Base-by-base conservation (phyloP, 2,888 invertebrate species). In the Bibio marci region DNA sequence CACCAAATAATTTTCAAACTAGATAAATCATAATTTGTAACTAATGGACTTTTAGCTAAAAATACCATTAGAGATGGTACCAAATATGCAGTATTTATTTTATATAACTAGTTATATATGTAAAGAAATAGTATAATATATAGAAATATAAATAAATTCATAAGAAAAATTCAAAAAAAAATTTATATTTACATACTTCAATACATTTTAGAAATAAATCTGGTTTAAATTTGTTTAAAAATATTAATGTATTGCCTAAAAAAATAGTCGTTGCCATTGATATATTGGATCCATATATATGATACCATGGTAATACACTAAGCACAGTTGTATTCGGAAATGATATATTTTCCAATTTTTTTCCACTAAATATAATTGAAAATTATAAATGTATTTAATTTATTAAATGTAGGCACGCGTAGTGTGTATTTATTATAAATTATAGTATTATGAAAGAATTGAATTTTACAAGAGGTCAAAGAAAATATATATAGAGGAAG, bases 21-120 rank as follows among this genome's bases (percentile, higher is more conserved):
- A 0, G 77, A 73, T 41, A 91, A 60, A 57, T 91, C 77, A 52
- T 79, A 87, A 44, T 78, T 69, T 30, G 71, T 65, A 4, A 83
- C 78, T 37, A 81, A 59, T 0, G 86, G 85, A 55, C 80, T 75
- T 57, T 88, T 87, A 1, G 81, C 78, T 43, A 92, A 58, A 55
- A 88, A 82, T 33, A 87, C 71, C 55, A 86, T 72, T 26, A 91
- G 66, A 2, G 90, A 87, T 1, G 91, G 91, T 8, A 90, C 90
- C 46, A 86, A 64, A 12, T 73, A 71, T 2, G 75, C 64, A 56
- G 71, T 64, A 41, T 72, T 69, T 3, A 80, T 68, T 69, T 79
- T 60, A 41, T 66, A 55, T 49, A 58, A 58, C 37, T 37, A n/a
- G n/a, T n/a, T n/a, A n/a, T n/a, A n/a, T n/a, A n/a, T n/a, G n/a